Conservation (phyloP, 2,113 vertebrate genomes). For the Charina bottae region DNA sequence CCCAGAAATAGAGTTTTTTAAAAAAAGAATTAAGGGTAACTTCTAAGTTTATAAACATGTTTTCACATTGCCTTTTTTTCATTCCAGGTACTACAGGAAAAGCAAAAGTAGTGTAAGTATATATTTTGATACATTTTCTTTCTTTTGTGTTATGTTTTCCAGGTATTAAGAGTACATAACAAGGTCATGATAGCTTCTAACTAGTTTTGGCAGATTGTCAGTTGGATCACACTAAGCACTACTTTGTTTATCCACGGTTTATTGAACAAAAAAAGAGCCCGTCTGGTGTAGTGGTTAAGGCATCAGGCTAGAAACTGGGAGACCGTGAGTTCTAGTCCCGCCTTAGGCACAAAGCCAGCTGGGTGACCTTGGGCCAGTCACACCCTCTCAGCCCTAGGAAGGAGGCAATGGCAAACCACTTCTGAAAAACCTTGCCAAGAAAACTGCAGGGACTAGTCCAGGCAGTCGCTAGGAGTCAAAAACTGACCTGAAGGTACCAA, state of each 20-base stretch:
- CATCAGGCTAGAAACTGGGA: not conserved
- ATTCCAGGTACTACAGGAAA: conserved; percentile 84
- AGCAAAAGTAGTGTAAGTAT: conserved; percentile 92
- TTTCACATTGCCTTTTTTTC: conserved; percentile 32
- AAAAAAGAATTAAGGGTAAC: not conserved
- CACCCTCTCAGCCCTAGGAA: not conserved
- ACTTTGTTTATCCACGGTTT: not conserved
- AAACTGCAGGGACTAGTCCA: not conserved
- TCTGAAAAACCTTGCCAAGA: not conserved
- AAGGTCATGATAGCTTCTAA: conserved; percentile 3
- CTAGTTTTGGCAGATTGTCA: not conserved
- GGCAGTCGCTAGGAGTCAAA: not conserved
- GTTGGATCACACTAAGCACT: not conserved
- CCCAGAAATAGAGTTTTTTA: too few species aligned
- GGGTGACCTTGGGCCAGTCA: not conserved
- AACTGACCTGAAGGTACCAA: not conserved
- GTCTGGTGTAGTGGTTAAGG: not conserved
- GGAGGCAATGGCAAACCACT: not conserved
- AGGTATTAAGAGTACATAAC: not conserved
- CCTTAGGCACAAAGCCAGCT: not conserved
- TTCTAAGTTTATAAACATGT: conserved; percentile 26
- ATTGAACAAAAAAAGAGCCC: not conserved
- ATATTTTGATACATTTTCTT: conserved; percentile 20
- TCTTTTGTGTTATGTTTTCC: not conserved
- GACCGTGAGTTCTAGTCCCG: not conserved